Percentiles rank a stretch among this genome's conserved stretches.
phyloP scores from a whole-genome alignment of 1,140 invertebrate genomes.

The Orius laevigatus region DNA sequence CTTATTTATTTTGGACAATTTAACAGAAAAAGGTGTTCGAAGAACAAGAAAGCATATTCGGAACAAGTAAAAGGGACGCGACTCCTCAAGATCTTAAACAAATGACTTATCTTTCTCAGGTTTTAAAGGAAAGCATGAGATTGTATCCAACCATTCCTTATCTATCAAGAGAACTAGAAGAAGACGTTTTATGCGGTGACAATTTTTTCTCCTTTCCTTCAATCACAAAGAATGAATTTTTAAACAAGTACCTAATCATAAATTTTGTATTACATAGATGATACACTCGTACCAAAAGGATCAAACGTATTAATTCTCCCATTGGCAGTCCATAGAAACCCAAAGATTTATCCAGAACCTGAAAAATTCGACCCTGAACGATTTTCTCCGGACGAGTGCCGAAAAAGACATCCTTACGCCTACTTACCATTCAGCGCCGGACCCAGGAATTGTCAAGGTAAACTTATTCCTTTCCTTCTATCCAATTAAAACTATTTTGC shows the following conservation, averaged over 20 bases:
- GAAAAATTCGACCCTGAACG: constrained; percentile 44
- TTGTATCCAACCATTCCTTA: constrained; percentile 35
- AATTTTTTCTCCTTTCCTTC: too few species aligned
- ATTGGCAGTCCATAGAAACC: constrained; percentile 34
- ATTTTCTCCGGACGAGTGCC: constrained; percentile 36
- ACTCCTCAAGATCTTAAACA: constrained; percentile 30
- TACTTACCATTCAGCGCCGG: constrained; percentile 44
- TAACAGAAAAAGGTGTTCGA: constrained; percentile 33
- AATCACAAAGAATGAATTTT: too few species aligned
- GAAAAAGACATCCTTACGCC: constrained; percentile 27
- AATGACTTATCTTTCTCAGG: constrained; percentile 33
- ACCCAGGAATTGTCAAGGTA: constrained; percentile 38
- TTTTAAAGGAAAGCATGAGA: constrained; percentile 28
- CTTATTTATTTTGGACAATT: too few species aligned
- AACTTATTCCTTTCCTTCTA: background rate
- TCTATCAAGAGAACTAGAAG: constrained; percentile 27
- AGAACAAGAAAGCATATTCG: constrained; percentile 36
- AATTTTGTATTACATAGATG: too few species aligned
- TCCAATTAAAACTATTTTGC: background rate
- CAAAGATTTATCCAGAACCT: constrained; percentile 37
- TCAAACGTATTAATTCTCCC: constrained; percentile 20
- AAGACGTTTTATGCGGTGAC: constrained; percentile 25
- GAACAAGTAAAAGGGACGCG: constrained; percentile 21
- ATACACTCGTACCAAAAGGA: constrained; percentile 7
- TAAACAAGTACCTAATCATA: too few species aligned